phyloP scores from a whole-genome alignment of 2,113 vertebrate species.

The Cryptotis parvus region DNA sequence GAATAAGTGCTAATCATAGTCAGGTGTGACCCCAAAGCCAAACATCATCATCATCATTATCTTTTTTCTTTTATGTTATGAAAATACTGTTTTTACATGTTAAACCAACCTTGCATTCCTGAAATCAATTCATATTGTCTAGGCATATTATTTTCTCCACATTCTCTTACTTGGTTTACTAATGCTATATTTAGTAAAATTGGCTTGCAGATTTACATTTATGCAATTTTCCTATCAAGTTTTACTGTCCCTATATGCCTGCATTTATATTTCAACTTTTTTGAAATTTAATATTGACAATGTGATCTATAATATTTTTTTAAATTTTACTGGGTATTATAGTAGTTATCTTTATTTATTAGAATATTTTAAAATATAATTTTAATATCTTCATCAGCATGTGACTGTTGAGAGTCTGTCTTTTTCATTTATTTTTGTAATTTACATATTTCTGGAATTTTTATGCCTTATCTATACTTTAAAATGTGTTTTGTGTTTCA shows the following conservation, averaged over 20 bases:
- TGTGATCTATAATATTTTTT: constrained; percentile 22
- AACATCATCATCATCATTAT: neutral
- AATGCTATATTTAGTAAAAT: constrained; percentile 10
- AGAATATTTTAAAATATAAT: neutral
- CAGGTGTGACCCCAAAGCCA: too few relatives aligned
- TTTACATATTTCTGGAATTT: neutral
- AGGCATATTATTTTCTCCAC: neutral
- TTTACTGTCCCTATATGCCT: neutral
- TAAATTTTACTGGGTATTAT: neutral
- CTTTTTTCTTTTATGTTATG: neutral
- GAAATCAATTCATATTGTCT: neutral
- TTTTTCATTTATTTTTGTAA: neutral
- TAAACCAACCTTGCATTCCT: constrained; percentile 36
- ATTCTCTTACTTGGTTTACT: neutral
- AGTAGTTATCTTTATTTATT: neutral
- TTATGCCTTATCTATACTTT: constrained; percentile 34
- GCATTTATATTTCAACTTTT: constrained; percentile 29
- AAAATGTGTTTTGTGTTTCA: neutral
- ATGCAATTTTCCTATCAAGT: neutral
- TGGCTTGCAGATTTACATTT: neutral
- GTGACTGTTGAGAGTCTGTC: neutral
- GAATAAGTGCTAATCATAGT: too few relatives aligned
- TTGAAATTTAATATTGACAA: constrained; percentile 12
- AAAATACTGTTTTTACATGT: neutral
- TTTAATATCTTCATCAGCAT: constrained; percentile 46